A percentile compares a stretch with the other conserved stretches of the same genome.
phyloP scores from a whole-genome alignment of 1,140 invertebrate genomes.

The Paraescarpia echinospica region DNA sequence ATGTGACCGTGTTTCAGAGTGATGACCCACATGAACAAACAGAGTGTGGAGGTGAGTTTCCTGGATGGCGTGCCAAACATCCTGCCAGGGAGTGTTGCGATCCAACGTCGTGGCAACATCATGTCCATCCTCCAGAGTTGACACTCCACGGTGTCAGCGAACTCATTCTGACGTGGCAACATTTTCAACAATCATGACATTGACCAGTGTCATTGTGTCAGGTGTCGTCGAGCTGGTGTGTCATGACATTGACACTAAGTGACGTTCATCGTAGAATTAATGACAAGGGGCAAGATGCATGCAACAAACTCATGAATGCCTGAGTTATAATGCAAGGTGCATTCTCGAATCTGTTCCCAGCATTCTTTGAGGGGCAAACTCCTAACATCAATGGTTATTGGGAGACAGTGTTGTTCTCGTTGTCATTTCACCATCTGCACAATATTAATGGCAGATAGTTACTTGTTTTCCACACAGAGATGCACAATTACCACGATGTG shows the following conservation, averaged over 20 bases:
- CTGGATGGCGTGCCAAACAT: constrained; percentile 71
- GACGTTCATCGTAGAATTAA: not conserved
- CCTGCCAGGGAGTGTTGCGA: constrained; percentile 69
- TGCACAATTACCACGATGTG: not conserved
- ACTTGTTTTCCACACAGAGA: not conserved
- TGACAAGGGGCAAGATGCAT: not conserved
- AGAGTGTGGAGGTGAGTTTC: constrained; percentile 76
- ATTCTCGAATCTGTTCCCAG: not conserved
- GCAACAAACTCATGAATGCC: not conserved
- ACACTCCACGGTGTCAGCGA: not conserved
- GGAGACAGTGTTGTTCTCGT: not conserved
- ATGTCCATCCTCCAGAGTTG: constrained; percentile 64
- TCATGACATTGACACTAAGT: not conserved
- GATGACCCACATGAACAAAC: constrained; percentile 79
- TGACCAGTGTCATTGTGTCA: not conserved
- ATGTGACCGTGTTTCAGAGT: constrained; percentile 63
- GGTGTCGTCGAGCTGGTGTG: not conserved
- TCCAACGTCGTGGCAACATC: constrained; percentile 74
- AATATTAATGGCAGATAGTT: not conserved
- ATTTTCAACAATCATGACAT: not conserved
- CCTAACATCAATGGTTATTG: not conserved
- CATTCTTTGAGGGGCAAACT: not conserved
- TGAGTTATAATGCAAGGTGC: not conserved
- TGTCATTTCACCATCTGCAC: not conserved
- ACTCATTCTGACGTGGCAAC: not conserved